Evolutionary conservation across 2,888 invertebrate genomes (phyloP).

Genomic region (Caenorhabditis sp.): DNA sequence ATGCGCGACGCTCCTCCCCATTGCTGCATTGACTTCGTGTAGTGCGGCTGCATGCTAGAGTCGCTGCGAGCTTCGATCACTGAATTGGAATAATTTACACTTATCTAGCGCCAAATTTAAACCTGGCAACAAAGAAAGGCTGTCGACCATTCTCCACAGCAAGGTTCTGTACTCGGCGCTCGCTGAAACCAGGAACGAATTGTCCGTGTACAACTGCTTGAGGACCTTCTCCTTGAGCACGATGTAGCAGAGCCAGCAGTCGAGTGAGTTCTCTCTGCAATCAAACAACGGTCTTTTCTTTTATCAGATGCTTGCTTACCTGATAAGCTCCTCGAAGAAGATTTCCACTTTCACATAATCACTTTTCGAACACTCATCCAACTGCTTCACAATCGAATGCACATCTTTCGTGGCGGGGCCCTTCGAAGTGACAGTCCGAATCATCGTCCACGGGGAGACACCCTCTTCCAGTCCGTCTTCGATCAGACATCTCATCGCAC

Average conservation of each 20-base stretch:
- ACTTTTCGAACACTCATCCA: constrained; percentile 73
- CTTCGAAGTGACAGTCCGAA: constrained; percentile 70
- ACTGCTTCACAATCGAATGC: constrained; percentile 69
- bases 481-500: constrained; percentile 88
- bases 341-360: constrained; percentile 70
- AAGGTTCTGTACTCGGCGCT: constrained; percentile 83
- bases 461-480: constrained; percentile 89
- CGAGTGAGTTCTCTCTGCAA: constrained; percentile 79
- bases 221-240: constrained; percentile 86
- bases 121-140: constrained; percentile 86
- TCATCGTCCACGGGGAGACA: constrained; percentile 76
- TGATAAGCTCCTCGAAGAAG: constrained; percentile 74
- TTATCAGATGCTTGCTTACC: constrained; percentile 53
- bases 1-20: constrained; percentile 64
- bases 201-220: constrained; percentile 86
- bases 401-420: constrained; percentile 75
- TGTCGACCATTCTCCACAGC: constrained; percentile 86
- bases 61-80: constrained; percentile 32
- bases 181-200: constrained; percentile 85
- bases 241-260: constrained; percentile 91
- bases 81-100: constrained; percentile 15
- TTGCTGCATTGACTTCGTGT: constrained; percentile 67
- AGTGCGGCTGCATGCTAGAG: background rate
- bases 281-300: background rate
- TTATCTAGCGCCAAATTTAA: too few relatives aligned